A percentile compares a stretch with the other conserved stretches of the same genome.
phyloP scores from a whole-genome alignment of 64 coral and sea anemone species.

The Dendrophyllia cribrosa region DNA sequence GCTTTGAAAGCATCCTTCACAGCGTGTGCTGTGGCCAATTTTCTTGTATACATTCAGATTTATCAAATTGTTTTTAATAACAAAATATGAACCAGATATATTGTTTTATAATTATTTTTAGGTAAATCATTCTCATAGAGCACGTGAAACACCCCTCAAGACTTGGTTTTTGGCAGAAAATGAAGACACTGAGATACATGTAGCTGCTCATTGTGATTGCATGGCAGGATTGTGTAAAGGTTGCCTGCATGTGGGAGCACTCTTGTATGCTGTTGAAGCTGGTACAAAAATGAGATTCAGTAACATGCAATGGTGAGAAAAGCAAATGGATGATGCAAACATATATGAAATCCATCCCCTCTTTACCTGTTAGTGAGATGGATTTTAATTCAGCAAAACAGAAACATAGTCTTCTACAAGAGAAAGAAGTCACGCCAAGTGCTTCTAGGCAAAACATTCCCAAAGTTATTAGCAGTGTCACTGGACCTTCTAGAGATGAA shows the following conservation, averaged over 20 bases:
- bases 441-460: not conserved
- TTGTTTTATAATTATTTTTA: too few species aligned
- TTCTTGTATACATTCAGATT: too few species aligned
- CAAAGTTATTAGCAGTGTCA: not conserved
- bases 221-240: conserved; percentile 45
- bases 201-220: conserved; percentile 38
- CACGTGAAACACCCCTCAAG: conserved; percentile 4
- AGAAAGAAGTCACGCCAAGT: not conserved
- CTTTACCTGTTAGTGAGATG: conserved; percentile 44
- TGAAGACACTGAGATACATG: conserved; percentile 5
- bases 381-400: conserved; percentile 54
- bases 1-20: too few species aligned
- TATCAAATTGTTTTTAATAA: too few species aligned
- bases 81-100: too few species aligned
- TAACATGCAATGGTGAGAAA: conserved; percentile 30
- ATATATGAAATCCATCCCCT: conserved; percentile 31
- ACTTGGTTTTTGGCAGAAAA: conserved; percentile 13
- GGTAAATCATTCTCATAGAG: conserved; percentile 17
- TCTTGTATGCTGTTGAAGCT: conserved; percentile 28
- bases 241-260: conserved; percentile 34
- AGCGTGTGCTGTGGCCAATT: too few species aligned
- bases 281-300: conserved; percentile 28
- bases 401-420: not conserved
- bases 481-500: not conserved
- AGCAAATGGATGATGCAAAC: conserved; percentile 37